Evolutionary conservation across 2,113 vertebrate genomes (phyloP).

Genomic region (Dryoscopus gambensis): DNA sequence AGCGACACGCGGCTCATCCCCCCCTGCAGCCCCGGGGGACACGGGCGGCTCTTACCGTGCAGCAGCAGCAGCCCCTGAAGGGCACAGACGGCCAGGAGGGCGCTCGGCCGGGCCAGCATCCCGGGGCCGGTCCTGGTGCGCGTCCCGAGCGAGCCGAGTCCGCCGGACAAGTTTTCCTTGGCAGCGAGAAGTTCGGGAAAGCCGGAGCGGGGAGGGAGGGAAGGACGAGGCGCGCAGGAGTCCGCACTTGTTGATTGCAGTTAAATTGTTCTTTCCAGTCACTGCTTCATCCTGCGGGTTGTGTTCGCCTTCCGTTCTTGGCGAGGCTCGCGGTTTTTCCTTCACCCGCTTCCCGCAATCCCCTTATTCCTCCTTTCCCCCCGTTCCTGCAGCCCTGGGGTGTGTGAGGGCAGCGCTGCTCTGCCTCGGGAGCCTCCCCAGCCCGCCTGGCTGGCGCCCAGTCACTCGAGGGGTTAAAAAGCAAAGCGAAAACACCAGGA

Average conservation of each 20-base stretch:
- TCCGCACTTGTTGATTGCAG: constrained; percentile 15
- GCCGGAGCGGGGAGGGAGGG: background rate
- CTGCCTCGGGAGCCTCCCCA: background rate
- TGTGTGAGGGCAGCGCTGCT: no score
- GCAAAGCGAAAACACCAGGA: background rate
- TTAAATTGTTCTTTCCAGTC: background rate
- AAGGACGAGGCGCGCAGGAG: background rate
- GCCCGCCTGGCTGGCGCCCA: background rate
- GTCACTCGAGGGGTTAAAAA: background rate
- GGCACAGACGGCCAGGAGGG: background rate
- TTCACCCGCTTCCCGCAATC: background rate
- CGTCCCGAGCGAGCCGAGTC: background rate
- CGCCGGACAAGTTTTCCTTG: background rate
- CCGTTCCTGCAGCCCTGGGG: background rate
- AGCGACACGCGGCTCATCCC: accelerated
- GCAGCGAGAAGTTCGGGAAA: background rate
- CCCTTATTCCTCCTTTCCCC: background rate
- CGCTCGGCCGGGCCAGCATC: background rate
- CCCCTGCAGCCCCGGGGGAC: background rate
- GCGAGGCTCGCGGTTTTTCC: background rate
- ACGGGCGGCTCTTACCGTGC: constrained; percentile 47
- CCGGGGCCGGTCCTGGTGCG: background rate
- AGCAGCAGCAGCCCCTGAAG: constrained; percentile 47
- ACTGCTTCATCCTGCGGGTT: background rate
- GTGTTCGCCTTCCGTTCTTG: background rate